These are phyloP conservation scores for Sacculina carcini DNA, from an alignment of 2,888 invertebrate species.

Conservation along the genomic window DNA sequence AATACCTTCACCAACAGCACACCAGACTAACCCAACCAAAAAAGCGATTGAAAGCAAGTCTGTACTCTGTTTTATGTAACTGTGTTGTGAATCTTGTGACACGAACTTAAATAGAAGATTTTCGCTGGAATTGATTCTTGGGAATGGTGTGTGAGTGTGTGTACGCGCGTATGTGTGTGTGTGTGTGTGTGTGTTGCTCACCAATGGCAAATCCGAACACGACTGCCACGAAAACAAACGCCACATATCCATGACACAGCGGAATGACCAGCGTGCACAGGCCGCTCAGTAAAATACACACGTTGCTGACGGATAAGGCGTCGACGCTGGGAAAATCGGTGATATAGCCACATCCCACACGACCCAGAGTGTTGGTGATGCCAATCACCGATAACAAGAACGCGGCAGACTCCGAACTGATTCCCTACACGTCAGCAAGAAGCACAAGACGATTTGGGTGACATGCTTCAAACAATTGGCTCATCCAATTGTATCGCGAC, in stretches of 20 bases:
- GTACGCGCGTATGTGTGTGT: no score
- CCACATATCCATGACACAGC: conserved; percentile 44
- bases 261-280: conserved; percentile 57
- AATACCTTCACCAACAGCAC: no score
- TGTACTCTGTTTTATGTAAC: no score
- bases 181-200: no score
- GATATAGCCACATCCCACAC: conserved; percentile 64
- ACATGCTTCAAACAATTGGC: no score
- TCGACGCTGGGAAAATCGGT: conserved; percentile 53
- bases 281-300: conserved; percentile 70
- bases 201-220: conserved; percentile 78
- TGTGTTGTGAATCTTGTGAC: no score
- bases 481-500: no score
- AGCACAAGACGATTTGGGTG: background rate
- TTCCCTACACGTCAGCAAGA: conserved; percentile 28
- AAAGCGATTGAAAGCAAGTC: no score
- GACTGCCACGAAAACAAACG: conserved; percentile 52
- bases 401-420: conserved; percentile 41
- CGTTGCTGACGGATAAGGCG: conserved; percentile 70
- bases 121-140: no score
- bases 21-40: no score
- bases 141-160: no score
- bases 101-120: no score
- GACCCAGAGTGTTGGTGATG: conserved; percentile 78
- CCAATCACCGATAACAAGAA: conserved; percentile 57